Base-by-base conservation (phyloP, 1,140 invertebrate species). In the Hestina assimilis region DNA sequence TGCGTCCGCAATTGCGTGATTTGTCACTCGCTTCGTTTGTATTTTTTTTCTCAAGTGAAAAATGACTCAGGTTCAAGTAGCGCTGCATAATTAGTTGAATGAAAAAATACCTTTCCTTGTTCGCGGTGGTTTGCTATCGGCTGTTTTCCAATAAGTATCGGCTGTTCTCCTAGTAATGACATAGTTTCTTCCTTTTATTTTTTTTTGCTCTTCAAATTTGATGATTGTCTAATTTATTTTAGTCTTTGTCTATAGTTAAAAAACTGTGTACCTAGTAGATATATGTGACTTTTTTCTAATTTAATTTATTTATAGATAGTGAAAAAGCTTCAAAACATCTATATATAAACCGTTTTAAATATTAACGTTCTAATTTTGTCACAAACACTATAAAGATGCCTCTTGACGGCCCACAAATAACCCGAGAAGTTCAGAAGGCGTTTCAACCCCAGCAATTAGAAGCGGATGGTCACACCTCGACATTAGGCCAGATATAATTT, bases 401-500 rank as follows among this genome's bases (percentile, higher is more conserved):
- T 67, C 62, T 75, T 69, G 59, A 73, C 67, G 73, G 64, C 66
- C 64, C 77, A 81, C 77, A 78, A 81, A 78, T 83, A 75, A 72
- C 50, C 26, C 53, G 42, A 59, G 67, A 68, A 71, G 61, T 66
- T 64, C 50, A 66, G 63, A 74, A 71, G 66, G 63, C 69, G 70
- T 67, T 58, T 64, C 74, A 75, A 69, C 73, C 79, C 75, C 73
- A 24, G 71, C 82, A 87, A 87, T 87, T 87, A 87, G 82, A 79
- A 83, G 59, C 82, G 83, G 79, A 79, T 79, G 82, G 79, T 83
- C 81, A 85, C 83, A 83, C 82, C 72, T 83, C 75, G 72, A 79
- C 76, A 72, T 84, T 82, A 56, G 72, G 66, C 59, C 70, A 55
- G 69, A 73, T 82, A 87, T 84, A 83, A 87, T 87, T 87, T 87